Evolutionary conservation across 2,113 vertebrate species (phyloP).

Genomic region (Tyto alba): DNA sequence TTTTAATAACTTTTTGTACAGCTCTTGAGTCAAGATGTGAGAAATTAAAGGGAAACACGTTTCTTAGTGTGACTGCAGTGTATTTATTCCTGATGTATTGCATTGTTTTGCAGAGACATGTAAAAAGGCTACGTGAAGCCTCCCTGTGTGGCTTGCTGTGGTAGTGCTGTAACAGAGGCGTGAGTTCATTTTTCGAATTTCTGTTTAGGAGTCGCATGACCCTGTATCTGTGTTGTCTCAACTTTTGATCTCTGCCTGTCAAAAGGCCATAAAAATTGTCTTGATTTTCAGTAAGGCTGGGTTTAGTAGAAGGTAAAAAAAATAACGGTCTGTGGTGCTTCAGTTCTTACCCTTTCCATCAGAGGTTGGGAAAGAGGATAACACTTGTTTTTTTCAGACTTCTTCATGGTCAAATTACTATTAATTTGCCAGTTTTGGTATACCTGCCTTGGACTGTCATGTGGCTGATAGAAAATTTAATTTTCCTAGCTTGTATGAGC

Average conservation of each 20-base stretch:
- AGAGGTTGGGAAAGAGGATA: not conserved
- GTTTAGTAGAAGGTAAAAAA: not conserved
- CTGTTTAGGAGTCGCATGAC: not conserved
- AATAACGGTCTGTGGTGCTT: not conserved
- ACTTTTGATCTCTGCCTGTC: not conserved
- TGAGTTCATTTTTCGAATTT: not conserved
- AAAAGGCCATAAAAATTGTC: not conserved
- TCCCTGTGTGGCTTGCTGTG: not conserved
- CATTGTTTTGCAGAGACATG: not conserved
- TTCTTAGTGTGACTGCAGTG: slow-evolving; percentile 19
- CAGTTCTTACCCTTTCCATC: not conserved
- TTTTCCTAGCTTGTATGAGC: not conserved
- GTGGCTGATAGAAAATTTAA: not conserved
- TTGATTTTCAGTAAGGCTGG: not conserved
- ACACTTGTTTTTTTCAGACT: not conserved
- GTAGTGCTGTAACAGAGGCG: not conserved
- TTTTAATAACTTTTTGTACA: slow-evolving; percentile 69
- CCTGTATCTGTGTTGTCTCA: not conserved
- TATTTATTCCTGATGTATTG: not conserved
- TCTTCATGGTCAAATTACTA: not conserved
- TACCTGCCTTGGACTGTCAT: not conserved
- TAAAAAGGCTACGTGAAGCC: not conserved
- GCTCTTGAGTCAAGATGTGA: slow-evolving; percentile 49
- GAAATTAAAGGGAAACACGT: slow-evolving; percentile 46
- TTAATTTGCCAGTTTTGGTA: not conserved